A percentile compares a stretch with the other conserved stretches of the same genome.
Evolutionary conservation across 2,113 vertebrate genomes (phyloP).

Genomic region (Bambusicola thoracicus): DNA sequence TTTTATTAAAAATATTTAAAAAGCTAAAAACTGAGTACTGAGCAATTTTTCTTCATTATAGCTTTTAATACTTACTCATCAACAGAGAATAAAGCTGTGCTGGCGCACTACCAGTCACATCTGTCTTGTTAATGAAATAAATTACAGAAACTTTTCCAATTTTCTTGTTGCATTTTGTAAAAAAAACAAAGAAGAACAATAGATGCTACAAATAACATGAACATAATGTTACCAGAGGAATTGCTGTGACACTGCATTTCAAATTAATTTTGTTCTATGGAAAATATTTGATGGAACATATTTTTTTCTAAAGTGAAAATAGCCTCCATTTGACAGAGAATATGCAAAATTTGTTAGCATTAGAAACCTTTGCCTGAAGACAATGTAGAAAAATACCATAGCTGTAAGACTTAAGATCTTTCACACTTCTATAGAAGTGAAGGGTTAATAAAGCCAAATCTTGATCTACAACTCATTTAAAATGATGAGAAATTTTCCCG

Average conservation of each 20-base stretch:
- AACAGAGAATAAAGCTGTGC: background rate
- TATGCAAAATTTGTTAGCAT: background rate
- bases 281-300: background rate
- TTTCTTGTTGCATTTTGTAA: background rate
- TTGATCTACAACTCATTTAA: background rate
- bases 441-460: background rate
- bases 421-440: background rate
- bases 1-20: background rate
- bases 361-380: background rate
- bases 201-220: background rate
- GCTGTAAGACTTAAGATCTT: background rate
- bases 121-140: slow-evolving; percentile 27
- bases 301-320: background rate
- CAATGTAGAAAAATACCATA: background rate
- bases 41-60: background rate
- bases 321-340: background rate
- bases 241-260: background rate
- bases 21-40: background rate
- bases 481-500: background rate
- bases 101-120: background rate
- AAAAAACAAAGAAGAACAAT: slow-evolving; percentile 16
- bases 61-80: background rate
- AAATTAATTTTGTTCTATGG: background rate
- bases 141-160: slow-evolving; percentile 8
- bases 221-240: background rate